phyloP scores from a whole-genome alignment of 2,113 vertebrate genomes.

The Pelmatolapia mariae region DNA sequence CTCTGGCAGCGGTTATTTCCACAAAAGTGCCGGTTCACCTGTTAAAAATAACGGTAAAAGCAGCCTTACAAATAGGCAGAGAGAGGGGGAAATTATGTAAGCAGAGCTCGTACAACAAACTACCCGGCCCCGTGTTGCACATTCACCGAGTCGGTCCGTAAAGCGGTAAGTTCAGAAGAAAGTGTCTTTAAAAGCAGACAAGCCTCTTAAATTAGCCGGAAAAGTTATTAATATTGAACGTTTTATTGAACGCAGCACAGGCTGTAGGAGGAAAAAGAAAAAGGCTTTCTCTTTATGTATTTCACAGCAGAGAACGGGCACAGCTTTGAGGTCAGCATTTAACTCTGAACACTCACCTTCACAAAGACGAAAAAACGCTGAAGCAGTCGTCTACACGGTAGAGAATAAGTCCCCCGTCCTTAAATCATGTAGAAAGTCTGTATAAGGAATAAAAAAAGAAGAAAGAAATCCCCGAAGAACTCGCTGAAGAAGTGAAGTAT shows the following conservation, averaged over 20 bases:
- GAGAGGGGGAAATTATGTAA: slow-evolving; percentile 53
- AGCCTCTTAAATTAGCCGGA: neutral
- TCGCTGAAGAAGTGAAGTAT: slow-evolving; percentile 65
- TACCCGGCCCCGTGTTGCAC: neutral
- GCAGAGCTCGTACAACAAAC: slow-evolving; percentile 4
- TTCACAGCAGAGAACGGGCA: slow-evolving; percentile 1
- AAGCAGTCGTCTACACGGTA: slow-evolving; percentile 41
- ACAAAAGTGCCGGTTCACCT: slow-evolving; percentile 53
- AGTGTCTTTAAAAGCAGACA: neutral
- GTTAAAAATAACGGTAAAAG: slow-evolving; percentile 70
- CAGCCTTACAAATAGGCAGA: slow-evolving; percentile 12
- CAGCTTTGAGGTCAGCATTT: slow-evolving; percentile 20
- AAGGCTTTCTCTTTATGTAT: neutral
- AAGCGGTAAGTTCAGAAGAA: neutral
- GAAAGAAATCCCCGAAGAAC: slow-evolving; percentile 44
- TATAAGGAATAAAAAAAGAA: neutral
- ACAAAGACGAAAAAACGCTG: slow-evolving; percentile 47
- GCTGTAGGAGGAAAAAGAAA: neutral
- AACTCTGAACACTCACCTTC: slow-evolving; percentile 69
- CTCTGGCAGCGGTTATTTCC: neutral
- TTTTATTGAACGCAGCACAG: neutral
- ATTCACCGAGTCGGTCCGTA: neutral
- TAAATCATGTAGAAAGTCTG: slow-evolving; percentile 41
- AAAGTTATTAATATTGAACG: neutral
- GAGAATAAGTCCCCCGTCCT: slow-evolving; percentile 4